Evolutionary conservation across 1,140 invertebrate species (phyloP).

Genomic region (Meteorus sp.): DNA sequence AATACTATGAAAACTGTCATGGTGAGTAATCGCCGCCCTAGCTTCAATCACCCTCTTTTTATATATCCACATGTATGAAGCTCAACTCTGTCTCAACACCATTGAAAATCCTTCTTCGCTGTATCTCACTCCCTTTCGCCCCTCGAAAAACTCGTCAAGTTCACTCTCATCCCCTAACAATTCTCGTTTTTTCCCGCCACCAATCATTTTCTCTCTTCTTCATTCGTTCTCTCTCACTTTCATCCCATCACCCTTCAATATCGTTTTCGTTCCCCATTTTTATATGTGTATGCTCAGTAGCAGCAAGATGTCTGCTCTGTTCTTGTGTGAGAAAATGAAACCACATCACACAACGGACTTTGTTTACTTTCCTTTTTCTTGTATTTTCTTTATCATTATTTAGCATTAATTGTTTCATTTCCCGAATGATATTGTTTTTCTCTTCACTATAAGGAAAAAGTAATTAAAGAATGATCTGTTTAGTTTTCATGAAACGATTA

Average conservation of each 20-base stretch:
- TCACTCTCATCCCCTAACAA: conserved; percentile 7
- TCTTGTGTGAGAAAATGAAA: conserved; percentile 1
- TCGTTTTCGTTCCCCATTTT: neutral
- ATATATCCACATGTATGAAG: neutral
- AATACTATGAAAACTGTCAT: conserved; percentile 42
- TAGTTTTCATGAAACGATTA: no score
- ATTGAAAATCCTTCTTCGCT: conserved; percentile 23
- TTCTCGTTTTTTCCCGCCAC: neutral
- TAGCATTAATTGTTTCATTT: no score
- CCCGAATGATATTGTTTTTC: no score
- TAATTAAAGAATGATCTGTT: no score
- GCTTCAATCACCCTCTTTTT: conserved; percentile 28
- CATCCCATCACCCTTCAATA: neutral
- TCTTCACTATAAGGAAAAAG: no score
- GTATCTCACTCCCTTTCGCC: conserved; percentile 1
- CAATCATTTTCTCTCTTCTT: conserved; percentile 1
- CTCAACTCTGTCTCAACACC: conserved; percentile 20
- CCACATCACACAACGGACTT: neutral
- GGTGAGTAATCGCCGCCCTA: conserved; percentile 50
- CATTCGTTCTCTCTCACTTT: conserved; percentile 2
- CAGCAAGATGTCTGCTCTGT: conserved; percentile 21
- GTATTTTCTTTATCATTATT: no score
- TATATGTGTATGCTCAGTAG: no score
- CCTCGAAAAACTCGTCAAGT: conserved; percentile 5
- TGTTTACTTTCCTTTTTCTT: no score